These are phyloP conservation scores for Rhagologus leucostigma DNA, from an alignment of 2,113 vertebrate species.

Conservation along the genomic window DNA sequence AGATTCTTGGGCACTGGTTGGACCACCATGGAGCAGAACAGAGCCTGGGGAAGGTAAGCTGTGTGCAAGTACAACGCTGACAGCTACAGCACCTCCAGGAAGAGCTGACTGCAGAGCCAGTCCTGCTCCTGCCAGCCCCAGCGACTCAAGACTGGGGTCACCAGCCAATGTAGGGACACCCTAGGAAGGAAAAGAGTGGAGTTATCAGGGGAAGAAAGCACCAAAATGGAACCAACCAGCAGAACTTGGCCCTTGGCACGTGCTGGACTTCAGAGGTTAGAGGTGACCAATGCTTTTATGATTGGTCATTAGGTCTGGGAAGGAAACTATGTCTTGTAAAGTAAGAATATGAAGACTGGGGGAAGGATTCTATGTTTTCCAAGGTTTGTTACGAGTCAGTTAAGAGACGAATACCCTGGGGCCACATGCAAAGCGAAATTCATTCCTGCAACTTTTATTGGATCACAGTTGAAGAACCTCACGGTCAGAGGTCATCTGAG, in stretches of 20 bases:
- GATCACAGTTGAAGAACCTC: slow-evolving; percentile 10
- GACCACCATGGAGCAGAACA: not conserved
- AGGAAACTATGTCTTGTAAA: slow-evolving; percentile 19
- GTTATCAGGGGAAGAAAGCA: not conserved
- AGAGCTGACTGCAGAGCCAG: not conserved
- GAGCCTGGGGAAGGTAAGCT: not conserved
- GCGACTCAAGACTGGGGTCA: not conserved
- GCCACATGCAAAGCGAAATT: slow-evolving; percentile 11
- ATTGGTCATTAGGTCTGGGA: not conserved
- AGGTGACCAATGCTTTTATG: not conserved
- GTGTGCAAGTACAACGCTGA: not conserved
- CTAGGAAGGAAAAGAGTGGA: not conserved
- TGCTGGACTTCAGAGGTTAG: not conserved
- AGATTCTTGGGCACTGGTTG: not conserved
- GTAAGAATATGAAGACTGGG: not conserved
- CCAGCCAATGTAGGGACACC: not conserved
- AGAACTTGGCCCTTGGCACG: not conserved
- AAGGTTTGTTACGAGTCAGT: slow-evolving; percentile 14
- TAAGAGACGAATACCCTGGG: not conserved
- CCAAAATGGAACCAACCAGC: not conserved
- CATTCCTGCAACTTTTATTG: slow-evolving; percentile 1
- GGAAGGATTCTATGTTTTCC: not conserved
- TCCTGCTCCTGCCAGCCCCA: not conserved
- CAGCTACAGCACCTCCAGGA: not conserved
- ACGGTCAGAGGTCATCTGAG: slow-evolving; percentile 4